A percentile compares a stretch with the other conserved stretches of the same genome.
These are phyloP conservation scores for Trachelus stipa DNA, from an alignment of 2,888 invertebrate genomes.

Conservation along the genomic window DNA sequence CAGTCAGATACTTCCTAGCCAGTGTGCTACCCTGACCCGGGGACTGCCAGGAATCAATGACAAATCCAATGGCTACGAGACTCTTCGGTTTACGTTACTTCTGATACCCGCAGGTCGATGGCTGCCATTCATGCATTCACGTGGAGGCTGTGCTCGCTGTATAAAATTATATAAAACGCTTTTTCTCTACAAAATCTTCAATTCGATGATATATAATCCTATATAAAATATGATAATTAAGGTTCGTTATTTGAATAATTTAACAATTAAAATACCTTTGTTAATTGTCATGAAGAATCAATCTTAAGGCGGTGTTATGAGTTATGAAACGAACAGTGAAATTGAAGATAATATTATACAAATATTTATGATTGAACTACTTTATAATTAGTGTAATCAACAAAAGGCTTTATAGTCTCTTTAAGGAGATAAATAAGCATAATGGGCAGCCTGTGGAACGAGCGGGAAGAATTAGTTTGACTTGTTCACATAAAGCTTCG, in stretches of 20 bases:
- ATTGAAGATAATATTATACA: not conserved
- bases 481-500: not conserved
- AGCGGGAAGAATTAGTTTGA: not conserved
- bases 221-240: not conserved
- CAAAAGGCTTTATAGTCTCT: not conserved
- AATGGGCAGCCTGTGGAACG: not conserved
- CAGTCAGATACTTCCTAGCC: constrained; percentile 52
- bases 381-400: not conserved
- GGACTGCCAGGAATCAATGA: constrained; percentile 57
- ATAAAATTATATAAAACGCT: constrained; percentile 10
- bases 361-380: not conserved
- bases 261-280: not conserved
- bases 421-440: not conserved
- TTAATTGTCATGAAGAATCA: not conserved
- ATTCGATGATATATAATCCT: not conserved
- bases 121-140: not conserved
- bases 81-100: constrained; percentile 18
- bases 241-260: not conserved
- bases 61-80: constrained; percentile 45
- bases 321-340: not conserved
- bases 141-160: not conserved
- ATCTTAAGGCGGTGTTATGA: not conserved
- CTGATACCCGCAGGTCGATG: constrained; percentile 40
- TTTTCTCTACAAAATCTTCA: not conserved
- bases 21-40: constrained; percentile 50